Percentiles rank a stretch among this genome's conserved stretches.
Conservation (phyloP, 53 echinoderm and acorn worm genomes). For the Apostichopus leukothele region DNA sequence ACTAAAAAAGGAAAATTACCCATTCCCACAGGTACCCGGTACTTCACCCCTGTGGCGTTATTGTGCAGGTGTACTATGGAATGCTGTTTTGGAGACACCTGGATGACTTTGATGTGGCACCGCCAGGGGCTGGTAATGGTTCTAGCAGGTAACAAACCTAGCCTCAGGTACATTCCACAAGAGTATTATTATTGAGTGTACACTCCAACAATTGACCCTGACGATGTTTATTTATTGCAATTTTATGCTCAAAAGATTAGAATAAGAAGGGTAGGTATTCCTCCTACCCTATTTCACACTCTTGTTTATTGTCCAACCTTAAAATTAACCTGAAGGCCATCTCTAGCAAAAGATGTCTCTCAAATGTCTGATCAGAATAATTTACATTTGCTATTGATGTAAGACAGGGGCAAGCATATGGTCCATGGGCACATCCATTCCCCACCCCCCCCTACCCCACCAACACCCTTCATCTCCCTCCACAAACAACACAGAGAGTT, state of each 20-base stretch:
- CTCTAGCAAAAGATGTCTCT: neutral
- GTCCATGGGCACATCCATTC: no score
- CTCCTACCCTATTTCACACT: neutral
- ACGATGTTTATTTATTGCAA: slow-evolving; percentile 10
- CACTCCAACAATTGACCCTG: slow-evolving; percentile 18
- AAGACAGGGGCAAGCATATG: no score
- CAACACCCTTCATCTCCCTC: no score
- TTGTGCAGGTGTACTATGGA: slow-evolving; percentile 26
- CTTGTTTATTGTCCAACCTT: neutral
- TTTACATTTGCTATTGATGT: no score
- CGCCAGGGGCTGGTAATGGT: slow-evolving; percentile 32
- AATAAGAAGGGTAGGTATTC: no score
- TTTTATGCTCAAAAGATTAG: neutral
- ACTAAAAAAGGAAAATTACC: neutral
- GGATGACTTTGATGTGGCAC: slow-evolving; percentile 28
- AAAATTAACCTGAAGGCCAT: neutral
- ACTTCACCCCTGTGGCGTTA: slow-evolving; percentile 29
- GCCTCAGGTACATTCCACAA: slow-evolving; percentile 8
- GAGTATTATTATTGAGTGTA: neutral
- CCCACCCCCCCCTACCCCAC: no score
- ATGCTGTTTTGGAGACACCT: neutral
- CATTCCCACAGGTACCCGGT: neutral
- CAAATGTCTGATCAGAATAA: no score
- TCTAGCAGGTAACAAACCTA: slow-evolving; percentile 7
- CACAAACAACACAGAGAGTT: no score